Conservation (phyloP, 2,888 invertebrate genomes). For the Chrysina gloriosa region DNA sequence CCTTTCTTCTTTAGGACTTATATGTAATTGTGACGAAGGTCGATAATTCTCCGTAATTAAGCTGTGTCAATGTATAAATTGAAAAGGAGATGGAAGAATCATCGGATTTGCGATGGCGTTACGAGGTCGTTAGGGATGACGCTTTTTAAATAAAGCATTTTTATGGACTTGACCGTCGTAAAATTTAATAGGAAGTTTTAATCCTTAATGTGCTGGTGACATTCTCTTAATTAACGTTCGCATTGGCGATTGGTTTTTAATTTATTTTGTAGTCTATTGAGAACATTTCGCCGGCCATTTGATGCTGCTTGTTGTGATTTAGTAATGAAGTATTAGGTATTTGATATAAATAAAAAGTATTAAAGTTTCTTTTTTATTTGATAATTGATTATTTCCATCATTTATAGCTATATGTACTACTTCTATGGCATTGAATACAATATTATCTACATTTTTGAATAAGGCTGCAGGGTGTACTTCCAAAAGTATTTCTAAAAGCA, state of each 20-base stretch:
- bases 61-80: conserved; percentile 15
- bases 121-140: not conserved
- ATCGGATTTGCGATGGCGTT: conserved; percentile 8
- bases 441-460: no score
- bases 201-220: conserved; percentile 23
- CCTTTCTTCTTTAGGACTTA: no score
- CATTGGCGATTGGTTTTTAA: not conserved
- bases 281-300: not conserved
- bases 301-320: not conserved
- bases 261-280: conserved; percentile 4
- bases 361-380: no score
- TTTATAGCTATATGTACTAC: no score
- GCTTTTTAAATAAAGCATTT: conserved; percentile 21
- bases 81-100: conserved; percentile 10
- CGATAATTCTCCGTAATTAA: conserved; percentile 2
- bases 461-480: no score
- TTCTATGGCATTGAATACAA: no score
- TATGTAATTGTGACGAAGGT: no score
- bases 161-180: conserved; percentile 26
- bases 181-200: conserved; percentile 30
- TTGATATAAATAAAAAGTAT: not conserved
- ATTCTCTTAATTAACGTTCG: conserved; percentile 28
- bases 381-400: no score
- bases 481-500: no score
- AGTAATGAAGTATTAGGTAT: no score